phyloP scores from a whole-genome alignment of 1,140 invertebrate species.

The Drosophila baimaii region DNA sequence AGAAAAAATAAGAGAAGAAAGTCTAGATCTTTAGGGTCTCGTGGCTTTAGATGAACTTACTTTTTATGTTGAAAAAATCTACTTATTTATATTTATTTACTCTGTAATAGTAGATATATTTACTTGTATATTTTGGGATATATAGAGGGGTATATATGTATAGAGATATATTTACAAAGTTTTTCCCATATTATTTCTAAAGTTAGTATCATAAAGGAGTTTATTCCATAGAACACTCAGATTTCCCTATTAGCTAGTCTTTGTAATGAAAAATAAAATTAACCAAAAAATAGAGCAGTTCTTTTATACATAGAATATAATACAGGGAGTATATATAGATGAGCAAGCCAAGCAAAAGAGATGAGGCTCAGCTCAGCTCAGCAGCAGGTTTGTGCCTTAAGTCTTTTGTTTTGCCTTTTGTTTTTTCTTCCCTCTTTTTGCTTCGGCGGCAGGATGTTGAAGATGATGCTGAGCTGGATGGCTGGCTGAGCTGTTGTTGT shows the following conservation, averaged over 20 bases:
- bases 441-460: conserved; percentile 61
- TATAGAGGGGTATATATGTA: not conserved
- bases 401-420: conserved; percentile 69
- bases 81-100: not conserved
- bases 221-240: too few species aligned
- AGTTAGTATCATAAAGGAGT: not conserved
- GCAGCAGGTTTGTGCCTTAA: conserved; percentile 77
- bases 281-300: not conserved
- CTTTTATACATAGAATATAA: not conserved
- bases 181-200: not conserved
- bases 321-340: not conserved
- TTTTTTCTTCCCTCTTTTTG: conserved; percentile 1
- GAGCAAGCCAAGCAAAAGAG: not conserved
- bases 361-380: conserved; percentile 18
- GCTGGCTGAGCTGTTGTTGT: conserved; percentile 24
- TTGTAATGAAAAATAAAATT: not conserved
- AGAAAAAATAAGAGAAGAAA: conserved; percentile 1
- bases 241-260: not conserved
- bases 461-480: conserved; percentile 25
- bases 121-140: not conserved
- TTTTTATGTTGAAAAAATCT: not conserved
- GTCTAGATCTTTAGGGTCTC: not conserved
- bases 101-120: too few species aligned
- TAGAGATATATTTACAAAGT: not conserved
- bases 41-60: too few species aligned